Evolutionary conservation across 2,888 invertebrate genomes (phyloP).

Genomic region (Sicus ferrugineus): DNA sequence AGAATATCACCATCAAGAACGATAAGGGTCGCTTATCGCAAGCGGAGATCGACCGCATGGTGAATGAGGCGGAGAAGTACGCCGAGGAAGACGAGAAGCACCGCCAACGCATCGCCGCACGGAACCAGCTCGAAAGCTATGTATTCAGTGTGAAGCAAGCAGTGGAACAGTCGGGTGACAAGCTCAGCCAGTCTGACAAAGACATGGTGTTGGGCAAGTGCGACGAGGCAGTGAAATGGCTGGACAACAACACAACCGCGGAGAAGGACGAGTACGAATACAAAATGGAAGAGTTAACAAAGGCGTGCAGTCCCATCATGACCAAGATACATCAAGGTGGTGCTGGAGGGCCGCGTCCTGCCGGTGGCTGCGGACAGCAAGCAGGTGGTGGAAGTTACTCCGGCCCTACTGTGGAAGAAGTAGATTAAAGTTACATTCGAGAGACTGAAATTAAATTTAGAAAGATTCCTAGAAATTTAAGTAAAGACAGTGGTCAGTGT

Average conservation of each 20-base stretch:
- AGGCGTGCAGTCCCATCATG: constrained; percentile 65
- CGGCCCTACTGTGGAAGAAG: constrained; percentile 59
- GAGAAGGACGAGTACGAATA: constrained; percentile 78
- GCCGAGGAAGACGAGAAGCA: constrained; percentile 78
- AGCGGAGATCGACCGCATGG: constrained; percentile 82
- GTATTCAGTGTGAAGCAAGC: constrained; percentile 75
- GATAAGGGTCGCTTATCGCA: constrained; percentile 83
- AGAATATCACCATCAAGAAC: constrained; percentile 83
- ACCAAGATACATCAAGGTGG: constrained; percentile 62
- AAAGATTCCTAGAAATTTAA: not conserved
- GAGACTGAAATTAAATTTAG: not conserved
- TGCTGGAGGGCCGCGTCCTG: constrained; percentile 46
- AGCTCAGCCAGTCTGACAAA: constrained; percentile 73
- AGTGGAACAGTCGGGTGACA: constrained; percentile 74
- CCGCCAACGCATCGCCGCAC: constrained; percentile 73
- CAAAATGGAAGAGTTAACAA: constrained; percentile 58
- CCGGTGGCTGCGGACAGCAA: constrained; percentile 67
- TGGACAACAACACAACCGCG: constrained; percentile 80
- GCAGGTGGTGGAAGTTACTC: constrained; percentile 68
- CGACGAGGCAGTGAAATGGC: constrained; percentile 74
- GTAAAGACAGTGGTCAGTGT: not conserved
- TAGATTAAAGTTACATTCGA: constrained; percentile 59
- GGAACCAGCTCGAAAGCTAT: constrained; percentile 78
- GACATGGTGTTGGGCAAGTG: constrained; percentile 73
- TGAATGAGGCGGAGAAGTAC: constrained; percentile 77